Evolutionary conservation across 2,888 invertebrate species (phyloP).

Genomic region (Yponomeuta plumbellus): DNA sequence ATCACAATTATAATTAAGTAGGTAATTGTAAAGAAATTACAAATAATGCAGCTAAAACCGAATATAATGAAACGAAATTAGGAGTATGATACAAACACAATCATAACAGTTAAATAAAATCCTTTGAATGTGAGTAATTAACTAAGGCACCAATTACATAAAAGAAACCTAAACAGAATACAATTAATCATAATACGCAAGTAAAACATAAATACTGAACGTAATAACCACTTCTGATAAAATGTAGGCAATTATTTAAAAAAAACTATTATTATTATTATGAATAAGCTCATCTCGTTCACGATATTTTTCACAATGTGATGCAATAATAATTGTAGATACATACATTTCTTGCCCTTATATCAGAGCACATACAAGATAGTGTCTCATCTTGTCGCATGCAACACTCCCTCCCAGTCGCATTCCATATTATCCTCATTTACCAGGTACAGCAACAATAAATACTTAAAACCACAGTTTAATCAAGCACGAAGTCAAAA

Average conservation of each 20-base stretch:
- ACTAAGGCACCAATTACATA: slow-evolving; percentile 70
- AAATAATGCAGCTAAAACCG: slow-evolving; percentile 12
- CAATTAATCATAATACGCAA: slow-evolving; percentile 49
- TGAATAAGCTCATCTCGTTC: slow-evolving; percentile 25
- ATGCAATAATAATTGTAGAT: slow-evolving; percentile 32
- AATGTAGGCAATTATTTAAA: slow-evolving; percentile 30
- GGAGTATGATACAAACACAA: slow-evolving; percentile 27
- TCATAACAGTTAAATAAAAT: slow-evolving; percentile 38
- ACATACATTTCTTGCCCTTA: slow-evolving; percentile 5
- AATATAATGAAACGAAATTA: slow-evolving; percentile 31
- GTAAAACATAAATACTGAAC: slow-evolving; percentile 63
- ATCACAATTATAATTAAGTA: slow-evolving; percentile 14
- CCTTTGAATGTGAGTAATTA: slow-evolving; percentile 34
- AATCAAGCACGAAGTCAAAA: slow-evolving; percentile 24
- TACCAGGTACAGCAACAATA: slow-evolving; percentile 55
- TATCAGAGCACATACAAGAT: slow-evolving; percentile 1
- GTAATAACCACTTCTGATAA: slow-evolving; percentile 44
- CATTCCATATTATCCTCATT: slow-evolving; percentile 36
- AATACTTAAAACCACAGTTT: slow-evolving; percentile 26
- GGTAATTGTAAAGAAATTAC: slow-evolving; percentile 8
- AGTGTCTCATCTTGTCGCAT: slow-evolving; percentile 30
- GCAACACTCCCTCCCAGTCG: slow-evolving; percentile 38
- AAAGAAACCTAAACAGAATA: slow-evolving; percentile 42
- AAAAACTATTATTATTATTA: slow-evolving; percentile 29
- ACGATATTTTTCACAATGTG: slow-evolving; percentile 30